Evolutionary conservation across 1,140 invertebrate genomes (phyloP).

Genomic region (Gryon sp.): DNA sequence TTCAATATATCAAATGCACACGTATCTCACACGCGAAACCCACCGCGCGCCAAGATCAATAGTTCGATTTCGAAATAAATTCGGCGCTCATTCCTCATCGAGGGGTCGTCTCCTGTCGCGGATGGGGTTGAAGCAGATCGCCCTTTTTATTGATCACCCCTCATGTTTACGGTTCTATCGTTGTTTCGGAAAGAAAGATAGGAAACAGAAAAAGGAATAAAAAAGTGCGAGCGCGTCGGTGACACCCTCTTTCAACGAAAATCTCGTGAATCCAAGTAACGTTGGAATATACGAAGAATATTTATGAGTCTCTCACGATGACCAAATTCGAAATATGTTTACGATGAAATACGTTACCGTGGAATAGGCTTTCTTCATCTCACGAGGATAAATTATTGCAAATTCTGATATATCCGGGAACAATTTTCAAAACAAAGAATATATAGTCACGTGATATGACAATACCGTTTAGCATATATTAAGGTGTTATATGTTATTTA

Average conservation of each 20-base stretch:
- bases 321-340: constrained; percentile 65
- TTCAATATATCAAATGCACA: too few species aligned
- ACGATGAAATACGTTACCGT: constrained; percentile 50
- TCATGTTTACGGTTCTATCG: constrained; percentile 65
- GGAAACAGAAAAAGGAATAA: constrained; percentile 49
- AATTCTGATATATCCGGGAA: constrained; percentile 27
- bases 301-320: constrained; percentile 68
- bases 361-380: constrained; percentile 66
- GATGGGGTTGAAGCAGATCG: constrained; percentile 76
- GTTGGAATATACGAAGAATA: constrained; percentile 57
- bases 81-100: constrained; percentile 72
- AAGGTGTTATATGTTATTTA: constrained; percentile 2
- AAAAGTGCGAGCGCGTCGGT: constrained; percentile 44
- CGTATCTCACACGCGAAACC: constrained; percentile 61
- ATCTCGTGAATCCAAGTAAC: constrained; percentile 58
- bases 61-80: constrained; percentile 76
- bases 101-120: constrained; percentile 69
- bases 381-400: constrained; percentile 34
- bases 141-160: constrained; percentile 74
- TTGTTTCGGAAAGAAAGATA: constrained; percentile 61
- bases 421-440: constrained; percentile 10
- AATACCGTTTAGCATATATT: not conserved
- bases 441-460: not conserved
- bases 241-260: constrained; percentile 60
- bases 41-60: constrained; percentile 59